Conservation (phyloP, 2,888 invertebrate species). For the Phytoseiulus persimilis region DNA sequence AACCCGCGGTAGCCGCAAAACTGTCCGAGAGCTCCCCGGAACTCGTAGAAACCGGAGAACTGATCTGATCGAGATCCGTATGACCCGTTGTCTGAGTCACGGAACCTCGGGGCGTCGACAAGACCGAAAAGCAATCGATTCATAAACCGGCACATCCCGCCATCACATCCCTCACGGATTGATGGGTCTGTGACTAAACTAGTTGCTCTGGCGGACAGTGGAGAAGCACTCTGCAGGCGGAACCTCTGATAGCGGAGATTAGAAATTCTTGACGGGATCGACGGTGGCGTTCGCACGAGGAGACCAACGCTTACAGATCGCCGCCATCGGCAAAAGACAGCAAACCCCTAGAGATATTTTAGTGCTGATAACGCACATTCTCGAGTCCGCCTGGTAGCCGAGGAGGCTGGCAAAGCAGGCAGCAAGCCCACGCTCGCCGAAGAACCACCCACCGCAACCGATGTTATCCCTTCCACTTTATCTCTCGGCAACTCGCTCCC, state of each 20-base stretch:
- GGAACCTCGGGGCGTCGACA: not conserved
- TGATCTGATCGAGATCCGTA: too few species aligned
- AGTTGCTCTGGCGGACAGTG: not conserved
- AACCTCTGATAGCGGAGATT: not conserved
- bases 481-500: not conserved
- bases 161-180: not conserved
- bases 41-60: too few species aligned
- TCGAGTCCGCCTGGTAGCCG: not conserved
- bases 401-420: too few species aligned
- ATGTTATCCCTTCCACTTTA: not conserved
- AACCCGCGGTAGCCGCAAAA: too few species aligned
- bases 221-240: not conserved
- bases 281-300: not conserved
- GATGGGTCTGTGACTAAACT: not conserved
- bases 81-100: too few species aligned
- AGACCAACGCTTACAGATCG: not conserved
- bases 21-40: too few species aligned
- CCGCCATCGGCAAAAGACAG: slow-evolving; percentile 5
- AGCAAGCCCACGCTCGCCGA: not conserved
- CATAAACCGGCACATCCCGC: not conserved
- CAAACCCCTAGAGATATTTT: not conserved
- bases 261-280: not conserved
- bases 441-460: not conserved
- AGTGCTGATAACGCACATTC: not conserved
- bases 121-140: not conserved